phyloP scores from a whole-genome alignment of 2,113 vertebrate genomes.

The Pygoscelis antarcticus region DNA sequence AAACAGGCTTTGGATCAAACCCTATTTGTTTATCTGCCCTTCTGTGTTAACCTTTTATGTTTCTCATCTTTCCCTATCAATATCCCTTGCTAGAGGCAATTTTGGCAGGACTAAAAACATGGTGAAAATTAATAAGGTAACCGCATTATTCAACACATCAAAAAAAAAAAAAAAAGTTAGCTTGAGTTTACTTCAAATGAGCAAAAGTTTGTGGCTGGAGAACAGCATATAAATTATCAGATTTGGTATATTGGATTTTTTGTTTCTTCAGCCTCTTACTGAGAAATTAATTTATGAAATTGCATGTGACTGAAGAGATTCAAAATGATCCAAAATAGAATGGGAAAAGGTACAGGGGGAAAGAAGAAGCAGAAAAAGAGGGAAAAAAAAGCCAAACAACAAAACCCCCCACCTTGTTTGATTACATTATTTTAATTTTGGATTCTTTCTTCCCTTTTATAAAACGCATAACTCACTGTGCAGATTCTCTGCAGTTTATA shows the following conservation, averaged over 20 bases:
- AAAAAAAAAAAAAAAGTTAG: neutral
- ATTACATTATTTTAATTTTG: constrained; percentile 23
- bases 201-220: neutral
- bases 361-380: neutral
- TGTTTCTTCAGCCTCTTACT: neutral
- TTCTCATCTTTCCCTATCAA: constrained; percentile 50
- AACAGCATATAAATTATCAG: neutral
- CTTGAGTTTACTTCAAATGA: neutral
- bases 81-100: constrained; percentile 41
- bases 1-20: constrained; percentile 41
- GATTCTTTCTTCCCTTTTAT: constrained; percentile 6
- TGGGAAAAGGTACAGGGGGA: neutral
- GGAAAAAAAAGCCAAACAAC: fast-evolving
- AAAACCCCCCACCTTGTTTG: neutral
- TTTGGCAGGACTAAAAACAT: neutral
- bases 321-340: neutral
- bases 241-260: neutral
- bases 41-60: constrained; percentile 49
- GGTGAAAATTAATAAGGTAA: constrained; percentile 44
- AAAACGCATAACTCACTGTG: constrained; percentile 20
- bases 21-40: constrained; percentile 47
- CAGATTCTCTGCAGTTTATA: constrained; percentile 56
- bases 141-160: neutral
- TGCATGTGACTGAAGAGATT: neutral
- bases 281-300: neutral